Conservation (phyloP, 2,113 vertebrate species). For the Sporophila hypoxantha region DNA sequence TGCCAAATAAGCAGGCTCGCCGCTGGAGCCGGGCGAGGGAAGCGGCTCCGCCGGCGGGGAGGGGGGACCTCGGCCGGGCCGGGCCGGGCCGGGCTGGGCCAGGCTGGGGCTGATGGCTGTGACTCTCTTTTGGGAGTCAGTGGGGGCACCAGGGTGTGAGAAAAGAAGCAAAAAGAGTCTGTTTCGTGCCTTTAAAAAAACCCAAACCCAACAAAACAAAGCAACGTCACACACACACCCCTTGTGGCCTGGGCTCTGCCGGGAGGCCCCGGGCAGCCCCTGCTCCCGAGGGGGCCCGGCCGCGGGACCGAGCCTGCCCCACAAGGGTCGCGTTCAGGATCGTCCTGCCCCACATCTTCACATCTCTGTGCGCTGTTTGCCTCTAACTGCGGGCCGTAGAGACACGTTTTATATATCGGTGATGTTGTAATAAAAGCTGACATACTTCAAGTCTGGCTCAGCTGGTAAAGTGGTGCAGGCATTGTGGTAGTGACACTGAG, state of each 20-base stretch:
- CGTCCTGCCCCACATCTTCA: fast-evolving
- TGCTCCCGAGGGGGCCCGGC: background rate
- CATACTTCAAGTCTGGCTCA: background rate
- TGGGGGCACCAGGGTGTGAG: background rate
- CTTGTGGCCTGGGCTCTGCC: background rate
- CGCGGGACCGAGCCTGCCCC: background rate
- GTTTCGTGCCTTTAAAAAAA: background rate
- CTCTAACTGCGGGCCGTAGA: fast-evolving
- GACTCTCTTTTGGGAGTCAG: background rate
- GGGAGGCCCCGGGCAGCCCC: background rate
- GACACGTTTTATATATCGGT: fast-evolving
- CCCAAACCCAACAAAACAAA: background rate
- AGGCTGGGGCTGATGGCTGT: background rate
- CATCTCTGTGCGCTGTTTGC: fast-evolving
- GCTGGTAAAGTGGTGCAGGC: background rate
- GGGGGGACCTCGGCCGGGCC: background rate
- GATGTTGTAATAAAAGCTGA: background rate
- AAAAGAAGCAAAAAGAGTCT: too few relatives aligned
- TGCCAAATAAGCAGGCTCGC: constrained; percentile 76
- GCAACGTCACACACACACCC: background rate
- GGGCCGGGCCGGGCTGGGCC: too few relatives aligned
- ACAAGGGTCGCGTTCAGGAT: background rate
- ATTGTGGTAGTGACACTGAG: background rate
- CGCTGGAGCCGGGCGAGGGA: background rate
- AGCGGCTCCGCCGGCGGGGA: constrained; percentile 12